Base-by-base conservation (phyloP, 2,888 invertebrate species). In the Hirtodrosophila histrioides region DNA sequence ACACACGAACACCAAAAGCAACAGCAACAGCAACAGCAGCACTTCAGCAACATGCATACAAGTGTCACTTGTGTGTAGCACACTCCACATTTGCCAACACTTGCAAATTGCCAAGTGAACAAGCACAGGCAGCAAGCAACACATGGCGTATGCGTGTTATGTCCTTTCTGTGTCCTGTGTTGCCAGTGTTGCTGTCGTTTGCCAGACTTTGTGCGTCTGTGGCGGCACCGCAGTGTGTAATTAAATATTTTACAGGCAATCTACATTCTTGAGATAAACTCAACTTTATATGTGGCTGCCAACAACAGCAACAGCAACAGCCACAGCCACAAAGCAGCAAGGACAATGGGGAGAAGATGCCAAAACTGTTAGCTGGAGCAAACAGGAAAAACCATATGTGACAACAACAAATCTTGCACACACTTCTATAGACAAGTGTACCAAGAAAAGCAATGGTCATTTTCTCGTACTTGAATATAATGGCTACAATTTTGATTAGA, bases 231-330 rank as follows among this genome's bases (percentile, higher is more conserved):
- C 70, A 70, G 64, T 78, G 69, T 88, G 79, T 86, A 87, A 88
- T 87, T 88, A 86, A 88, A 87, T 88, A 87, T 86, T 87, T 87
- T 82, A 87, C 89, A 86, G 86, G 88, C 78, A 88, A 88, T 87
- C 88, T 87, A 83, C 87, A 86, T 87, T 86, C 88, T 83, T 86
- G 76, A 87, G 88, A 88, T 81, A 83, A 84, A 84, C 88, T 75
- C 79, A 66, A 75, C 79, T 78, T 82, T 75, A 82, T 73, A 71
- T 65, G 61, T 40, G 66, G 45, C 53, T 57, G 55, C 10, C 51
- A 54, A 46, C 61, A 61, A 43, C 57, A 56, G 40, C 46, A 46
- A 23, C 46, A 10, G 31, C 48, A 46, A 27, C 48, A 41, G 36
- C 58, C 54, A 55, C 72, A 63, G 17, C 17, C 17, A 17, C 17